Conservation (phyloP, 2,888 invertebrate species). For the Rhimphoctona megacephalus region DNA sequence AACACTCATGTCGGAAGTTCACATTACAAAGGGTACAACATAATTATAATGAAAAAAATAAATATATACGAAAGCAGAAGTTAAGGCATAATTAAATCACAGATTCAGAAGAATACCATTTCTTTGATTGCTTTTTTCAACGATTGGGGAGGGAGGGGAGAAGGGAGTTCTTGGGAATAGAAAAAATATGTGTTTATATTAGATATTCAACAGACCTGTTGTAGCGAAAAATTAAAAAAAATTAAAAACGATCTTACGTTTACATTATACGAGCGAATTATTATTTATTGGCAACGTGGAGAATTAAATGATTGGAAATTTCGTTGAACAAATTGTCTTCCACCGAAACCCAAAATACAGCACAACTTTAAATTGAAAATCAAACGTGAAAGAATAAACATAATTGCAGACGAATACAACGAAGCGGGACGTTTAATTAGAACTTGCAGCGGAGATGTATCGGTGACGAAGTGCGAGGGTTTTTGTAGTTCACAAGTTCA, state of each 20-base stretch:
- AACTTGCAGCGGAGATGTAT: constrained; percentile 95
- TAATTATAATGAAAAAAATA: background rate
- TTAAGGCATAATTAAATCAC: background rate
- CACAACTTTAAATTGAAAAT: background rate
- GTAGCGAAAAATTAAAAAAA: background rate
- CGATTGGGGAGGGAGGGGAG: background rate
- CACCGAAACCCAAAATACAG: background rate
- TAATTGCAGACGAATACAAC: constrained; percentile 92
- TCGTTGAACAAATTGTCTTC: background rate
- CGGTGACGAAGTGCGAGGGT: constrained; percentile 97
- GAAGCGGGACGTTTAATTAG: constrained; percentile 93
- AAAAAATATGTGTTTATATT: background rate
- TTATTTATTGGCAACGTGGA: background rate
- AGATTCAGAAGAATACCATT: background rate
- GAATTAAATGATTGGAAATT: background rate
- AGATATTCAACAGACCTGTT: background rate
- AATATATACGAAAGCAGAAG: background rate
- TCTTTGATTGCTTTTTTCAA: background rate
- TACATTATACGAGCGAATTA: background rate
- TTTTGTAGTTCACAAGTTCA: constrained; percentile 96
- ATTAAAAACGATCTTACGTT: too few relatives aligned
- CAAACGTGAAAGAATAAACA: constrained; percentile 44
- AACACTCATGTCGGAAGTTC: constrained; percentile 94
- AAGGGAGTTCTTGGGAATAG: background rate
- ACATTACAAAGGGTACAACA: constrained; percentile 92